These are phyloP conservation scores for Catharus minimus DNA, from an alignment of 2,113 vertebrate species.

Conservation along the genomic window DNA sequence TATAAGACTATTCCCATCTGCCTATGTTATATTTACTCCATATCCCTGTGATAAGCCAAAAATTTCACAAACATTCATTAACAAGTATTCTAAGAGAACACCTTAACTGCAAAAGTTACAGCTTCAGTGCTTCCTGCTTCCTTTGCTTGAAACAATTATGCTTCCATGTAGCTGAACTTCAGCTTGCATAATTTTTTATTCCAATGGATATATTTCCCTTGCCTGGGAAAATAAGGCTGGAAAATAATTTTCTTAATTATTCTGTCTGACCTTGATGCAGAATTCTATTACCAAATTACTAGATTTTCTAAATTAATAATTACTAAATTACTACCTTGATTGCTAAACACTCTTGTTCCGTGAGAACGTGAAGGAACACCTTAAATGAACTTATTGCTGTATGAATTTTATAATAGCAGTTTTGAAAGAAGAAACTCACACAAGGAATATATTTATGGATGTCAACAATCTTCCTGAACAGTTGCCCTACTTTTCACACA, in stretches of 20 bases:
- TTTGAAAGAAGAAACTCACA: background rate
- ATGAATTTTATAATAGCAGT: background rate
- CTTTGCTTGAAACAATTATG: background rate
- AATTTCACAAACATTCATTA: background rate
- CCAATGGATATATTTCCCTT: background rate
- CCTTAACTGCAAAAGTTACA: background rate
- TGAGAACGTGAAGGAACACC: background rate
- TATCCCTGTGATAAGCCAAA: background rate
- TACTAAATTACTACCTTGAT: background rate
- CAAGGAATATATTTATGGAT: background rate
- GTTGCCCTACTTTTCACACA: background rate
- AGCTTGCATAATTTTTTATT: background rate
- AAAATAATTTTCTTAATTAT: background rate
- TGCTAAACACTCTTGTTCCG: background rate
- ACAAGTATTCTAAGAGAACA: background rate
- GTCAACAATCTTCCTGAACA: background rate
- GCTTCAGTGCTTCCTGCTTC: background rate
- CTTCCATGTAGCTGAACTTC: background rate
- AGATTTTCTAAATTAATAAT: background rate
- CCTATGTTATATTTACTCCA: background rate
- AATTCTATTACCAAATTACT: background rate
- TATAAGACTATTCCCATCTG: background rate
- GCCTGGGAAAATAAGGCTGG: background rate
- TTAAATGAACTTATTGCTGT: background rate
- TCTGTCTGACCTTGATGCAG: background rate